Evolutionary conservation across 2,113 vertebrate species (phyloP).

Genomic region (Cyanoderma ruficeps): DNA sequence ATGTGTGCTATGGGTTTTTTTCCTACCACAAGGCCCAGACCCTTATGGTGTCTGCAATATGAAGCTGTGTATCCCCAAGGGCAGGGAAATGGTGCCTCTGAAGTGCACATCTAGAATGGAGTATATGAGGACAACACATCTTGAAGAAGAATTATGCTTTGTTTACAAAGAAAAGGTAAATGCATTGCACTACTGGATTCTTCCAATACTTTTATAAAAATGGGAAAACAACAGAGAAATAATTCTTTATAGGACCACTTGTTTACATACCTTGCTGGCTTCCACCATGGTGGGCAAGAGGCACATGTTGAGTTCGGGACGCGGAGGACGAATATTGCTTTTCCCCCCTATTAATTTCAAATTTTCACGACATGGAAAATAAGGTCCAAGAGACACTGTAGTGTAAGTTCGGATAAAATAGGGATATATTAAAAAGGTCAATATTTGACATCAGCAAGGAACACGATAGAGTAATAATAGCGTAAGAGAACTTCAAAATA

Average conservation of each 20-base stretch:
- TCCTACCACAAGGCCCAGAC: neutral
- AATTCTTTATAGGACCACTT: neutral
- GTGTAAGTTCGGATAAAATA: conserved; percentile 71
- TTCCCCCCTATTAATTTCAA: conserved; percentile 99
- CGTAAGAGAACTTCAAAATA: conserved; percentile 63
- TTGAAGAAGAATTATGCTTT: conserved; percentile 65
- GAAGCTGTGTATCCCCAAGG: conserved; percentile 8
- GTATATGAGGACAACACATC: conserved; percentile 72
- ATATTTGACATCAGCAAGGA: conserved; percentile 52
- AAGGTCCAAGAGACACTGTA: conserved; percentile 98
- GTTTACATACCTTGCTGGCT: conserved; percentile 91
- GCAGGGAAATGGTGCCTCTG: conserved; percentile 44
- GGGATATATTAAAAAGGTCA: conserved; percentile 72
- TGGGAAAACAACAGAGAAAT: neutral
- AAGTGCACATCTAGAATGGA: conserved; percentile 70
- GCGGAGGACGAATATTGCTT: conserved; percentile 96
- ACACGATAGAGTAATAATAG: conserved; percentile 60
- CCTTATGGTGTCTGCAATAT: neutral
- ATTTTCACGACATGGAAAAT: conserved; percentile 99
- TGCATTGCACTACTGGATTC: neutral
- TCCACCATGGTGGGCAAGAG: conserved; percentile 99
- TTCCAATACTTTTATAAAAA: neutral
- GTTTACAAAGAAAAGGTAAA: conserved; percentile 2
- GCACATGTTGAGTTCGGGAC: conserved; percentile 99
- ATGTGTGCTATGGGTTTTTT: neutral